Conservation (phyloP, 2,888 invertebrate species). For the Aphrophora alni region DNA sequence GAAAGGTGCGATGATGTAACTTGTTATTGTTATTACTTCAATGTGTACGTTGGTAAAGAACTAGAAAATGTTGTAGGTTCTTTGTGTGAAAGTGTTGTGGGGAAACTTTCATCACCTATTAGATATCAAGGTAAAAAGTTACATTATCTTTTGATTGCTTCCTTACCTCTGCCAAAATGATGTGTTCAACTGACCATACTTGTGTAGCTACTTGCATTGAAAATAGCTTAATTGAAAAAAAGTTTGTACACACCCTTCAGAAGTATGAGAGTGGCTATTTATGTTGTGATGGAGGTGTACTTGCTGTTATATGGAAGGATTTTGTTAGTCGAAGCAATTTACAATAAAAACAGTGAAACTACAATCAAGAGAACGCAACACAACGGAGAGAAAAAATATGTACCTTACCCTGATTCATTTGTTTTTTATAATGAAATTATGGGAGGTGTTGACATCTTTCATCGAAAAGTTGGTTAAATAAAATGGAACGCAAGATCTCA, state of each 20-base stretch:
- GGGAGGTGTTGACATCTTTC: too few relatives aligned
- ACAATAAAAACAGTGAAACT: background rate
- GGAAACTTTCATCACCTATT: slow-evolving; percentile 43
- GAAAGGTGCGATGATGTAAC: slow-evolving; percentile 42
- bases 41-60: slow-evolving; percentile 42
- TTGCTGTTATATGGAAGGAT: slow-evolving; percentile 38
- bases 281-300: slow-evolving; percentile 43
- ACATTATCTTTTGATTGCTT: background rate
- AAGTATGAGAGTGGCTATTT: slow-evolving; percentile 45
- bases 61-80: slow-evolving; percentile 24
- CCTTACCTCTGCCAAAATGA: slow-evolving; percentile 43
- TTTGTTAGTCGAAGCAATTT: too few relatives aligned
- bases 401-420: too few relatives aligned
- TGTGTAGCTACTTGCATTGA: slow-evolving; percentile 48
- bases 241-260: slow-evolving; percentile 44
- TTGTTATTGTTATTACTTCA: slow-evolving; percentile 47
- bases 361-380: too few relatives aligned
- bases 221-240: slow-evolving; percentile 43
- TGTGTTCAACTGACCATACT: slow-evolving; percentile 43
- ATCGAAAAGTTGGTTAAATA: too few relatives aligned
- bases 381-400: too few relatives aligned
- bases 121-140: slow-evolving; percentile 17
- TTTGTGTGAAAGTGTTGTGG: slow-evolving; percentile 47
- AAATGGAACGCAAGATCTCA: too few relatives aligned
- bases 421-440: too few relatives aligned